These are phyloP conservation scores for Linyphia triangularis DNA, from an alignment of 2,888 invertebrate species.

Conservation along the genomic window DNA sequence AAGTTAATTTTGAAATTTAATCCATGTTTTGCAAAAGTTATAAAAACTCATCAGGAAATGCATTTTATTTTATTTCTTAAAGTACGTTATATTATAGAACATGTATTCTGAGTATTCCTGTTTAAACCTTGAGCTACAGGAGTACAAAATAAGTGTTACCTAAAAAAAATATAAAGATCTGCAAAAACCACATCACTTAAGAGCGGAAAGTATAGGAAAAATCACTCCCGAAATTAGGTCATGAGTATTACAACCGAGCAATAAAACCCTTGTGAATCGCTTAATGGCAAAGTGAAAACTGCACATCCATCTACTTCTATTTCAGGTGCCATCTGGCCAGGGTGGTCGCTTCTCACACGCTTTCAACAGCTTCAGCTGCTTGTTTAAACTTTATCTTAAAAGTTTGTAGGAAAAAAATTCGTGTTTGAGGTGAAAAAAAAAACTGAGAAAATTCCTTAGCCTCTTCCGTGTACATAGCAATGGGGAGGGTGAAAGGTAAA, in stretches of 20 bases:
- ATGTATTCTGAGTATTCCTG: background rate
- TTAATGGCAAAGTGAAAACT: constrained; percentile 53
- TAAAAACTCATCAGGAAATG: too few relatives aligned
- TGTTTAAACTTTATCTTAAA: constrained; percentile 62
- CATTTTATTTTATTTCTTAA: too few relatives aligned
- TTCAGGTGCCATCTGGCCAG: constrained; percentile 40
- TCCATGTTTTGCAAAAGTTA: too few relatives aligned
- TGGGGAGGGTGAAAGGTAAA: background rate
- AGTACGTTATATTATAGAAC: too few relatives aligned
- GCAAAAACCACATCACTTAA: too few relatives aligned
- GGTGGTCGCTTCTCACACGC: constrained; percentile 48
- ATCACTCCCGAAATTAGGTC: constrained; percentile 43
- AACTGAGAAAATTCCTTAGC: constrained; percentile 27
- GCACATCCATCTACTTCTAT: background rate
- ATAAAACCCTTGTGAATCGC: constrained; percentile 39
- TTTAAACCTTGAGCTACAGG: background rate
- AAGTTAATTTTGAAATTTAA: too few relatives aligned
- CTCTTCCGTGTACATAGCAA: constrained; percentile 22
- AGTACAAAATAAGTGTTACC: background rate
- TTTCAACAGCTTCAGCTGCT: constrained; percentile 57
- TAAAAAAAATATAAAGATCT: background rate
- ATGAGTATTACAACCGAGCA: constrained; percentile 31
- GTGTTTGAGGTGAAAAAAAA: constrained; percentile 28
- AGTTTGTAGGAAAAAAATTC: constrained; percentile 32
- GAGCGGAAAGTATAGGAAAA: constrained; percentile 3